A percentile compares a stretch with the other conserved stretches of the same genome.
Conservation (phyloP, 2,797 vertebrate species). For the Squalus acanthias region DNA sequence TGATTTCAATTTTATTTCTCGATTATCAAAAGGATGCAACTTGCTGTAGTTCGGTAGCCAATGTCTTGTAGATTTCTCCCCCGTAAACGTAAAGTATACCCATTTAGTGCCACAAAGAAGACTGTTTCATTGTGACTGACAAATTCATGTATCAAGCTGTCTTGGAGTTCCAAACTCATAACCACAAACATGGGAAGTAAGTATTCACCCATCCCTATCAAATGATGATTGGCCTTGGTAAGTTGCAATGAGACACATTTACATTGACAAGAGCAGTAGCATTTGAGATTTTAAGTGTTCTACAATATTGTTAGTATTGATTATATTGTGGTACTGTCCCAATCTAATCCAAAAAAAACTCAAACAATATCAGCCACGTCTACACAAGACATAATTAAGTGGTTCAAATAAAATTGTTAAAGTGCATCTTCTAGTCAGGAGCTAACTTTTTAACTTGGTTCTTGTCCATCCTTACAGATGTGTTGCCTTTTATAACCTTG, state of each 20-base stretch:
- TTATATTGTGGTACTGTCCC: slow-evolving; percentile 1
- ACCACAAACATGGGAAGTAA: background rate
- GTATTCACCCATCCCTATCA: background rate
- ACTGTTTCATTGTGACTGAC: background rate
- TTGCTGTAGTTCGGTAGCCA: background rate
- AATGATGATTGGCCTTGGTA: background rate
- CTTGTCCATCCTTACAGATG: background rate
- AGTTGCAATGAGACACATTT: background rate
- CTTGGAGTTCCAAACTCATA: background rate
- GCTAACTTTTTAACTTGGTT: background rate
- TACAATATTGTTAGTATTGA: slow-evolving; percentile 24
- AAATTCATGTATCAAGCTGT: background rate
- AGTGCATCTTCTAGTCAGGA: background rate
- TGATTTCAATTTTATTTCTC: background rate
- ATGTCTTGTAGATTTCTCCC: background rate
- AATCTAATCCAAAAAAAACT: background rate
- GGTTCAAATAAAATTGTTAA: slow-evolving; percentile 17
- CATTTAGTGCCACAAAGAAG: background rate
- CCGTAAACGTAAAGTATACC: background rate
- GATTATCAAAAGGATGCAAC: background rate
- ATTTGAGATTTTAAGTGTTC: slow-evolving; percentile 22
- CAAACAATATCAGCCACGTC: background rate
- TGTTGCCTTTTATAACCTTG: background rate
- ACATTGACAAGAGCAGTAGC: background rate
- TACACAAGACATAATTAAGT: background rate